Evolutionary conservation across 2,888 invertebrate species (phyloP), one percentile per base, ranked within the genome.

Genomic region (Diaphora mendica): DNA sequence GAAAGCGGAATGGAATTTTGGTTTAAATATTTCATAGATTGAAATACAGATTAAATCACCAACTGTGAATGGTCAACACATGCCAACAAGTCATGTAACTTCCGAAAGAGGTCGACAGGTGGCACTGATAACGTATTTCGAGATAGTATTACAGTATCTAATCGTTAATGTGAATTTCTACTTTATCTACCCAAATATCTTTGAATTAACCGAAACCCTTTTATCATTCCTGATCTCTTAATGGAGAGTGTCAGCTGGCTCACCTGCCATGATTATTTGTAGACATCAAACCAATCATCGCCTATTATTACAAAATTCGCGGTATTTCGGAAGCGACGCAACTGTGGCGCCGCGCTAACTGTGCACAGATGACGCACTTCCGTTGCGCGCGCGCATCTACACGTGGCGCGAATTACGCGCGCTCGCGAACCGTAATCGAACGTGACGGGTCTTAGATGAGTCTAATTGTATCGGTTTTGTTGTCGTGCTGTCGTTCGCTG

Each of bases 321-420:
- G 77, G 73, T 81, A 82, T 79, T 84, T 84, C 87, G 88, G 89
- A 87, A 88, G 79, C 71, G 68, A 4, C 66, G 72, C 78, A 84
- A 83, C 84, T 39, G 86, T 88, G 89, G 89, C 87, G 90, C 89
- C 90, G 72, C 89, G 71, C 84, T 87, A 87, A 89, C 85, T 76
- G 74, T 39, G 65, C 73, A 74, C 90, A 90, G 86, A 87, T 89
- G 90, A 79, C 81, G 74, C 73, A 78, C 79, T 87, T 87, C 88
- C 89, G 86, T 65, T 78, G 84, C 81, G 81, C 81, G 30, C 30
- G 59, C 73, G 79, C 68, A 67, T 68, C 75, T 15, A 77, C 89
- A 91, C 89, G 90, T 91, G 91, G 83, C 81, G 71, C 82, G 86
- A 84, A 85, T 90, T 89, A 88, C 88, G 82, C 87, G 88, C 89